These are phyloP conservation scores for Archegozetes longisetosus DNA, from an alignment of 1,140 invertebrate genomes.

Conservation along the genomic window DNA sequence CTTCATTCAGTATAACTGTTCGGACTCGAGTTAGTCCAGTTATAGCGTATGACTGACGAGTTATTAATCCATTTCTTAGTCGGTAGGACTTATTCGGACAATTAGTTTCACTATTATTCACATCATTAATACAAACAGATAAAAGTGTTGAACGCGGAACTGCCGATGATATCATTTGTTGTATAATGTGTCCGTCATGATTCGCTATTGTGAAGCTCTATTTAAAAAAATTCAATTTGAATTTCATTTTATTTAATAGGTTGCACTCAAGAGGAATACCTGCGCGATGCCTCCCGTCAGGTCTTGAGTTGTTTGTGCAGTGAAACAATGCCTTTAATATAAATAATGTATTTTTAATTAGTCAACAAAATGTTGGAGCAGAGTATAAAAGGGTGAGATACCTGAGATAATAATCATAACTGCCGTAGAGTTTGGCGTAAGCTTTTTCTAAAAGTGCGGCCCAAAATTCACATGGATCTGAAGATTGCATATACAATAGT, in stretches of 20 bases:
- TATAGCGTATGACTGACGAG: constrained; percentile 52
- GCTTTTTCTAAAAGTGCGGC: constrained; percentile 42
- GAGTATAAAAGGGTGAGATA: neutral
- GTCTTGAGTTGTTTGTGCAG: constrained; percentile 52
- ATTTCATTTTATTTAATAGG: no score
- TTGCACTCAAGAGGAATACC: constrained; percentile 10
- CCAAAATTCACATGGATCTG: constrained; percentile 78
- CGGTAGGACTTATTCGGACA: constrained; percentile 23
- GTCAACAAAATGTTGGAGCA: no score
- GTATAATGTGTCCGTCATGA: constrained; percentile 44
- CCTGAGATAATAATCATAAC: constrained; percentile 45
- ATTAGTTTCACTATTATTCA: constrained; percentile 25
- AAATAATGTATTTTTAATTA: no score
- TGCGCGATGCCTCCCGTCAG: constrained; percentile 60
- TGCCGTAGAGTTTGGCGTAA: constrained; percentile 36
- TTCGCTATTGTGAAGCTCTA: constrained; percentile 43
- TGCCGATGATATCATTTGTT: constrained; percentile 50
- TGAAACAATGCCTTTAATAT: constrained; percentile 33
- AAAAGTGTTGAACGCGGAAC: constrained; percentile 52
- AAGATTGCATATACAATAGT: constrained; percentile 81
- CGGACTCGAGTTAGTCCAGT: constrained; percentile 52
- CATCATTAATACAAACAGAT: constrained; percentile 44
- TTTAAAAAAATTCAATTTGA: no score
- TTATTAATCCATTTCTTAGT: constrained; percentile 43
- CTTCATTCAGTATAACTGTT: neutral